These are phyloP conservation scores for Rhinolophus ferrumequinum DNA, from an alignment of 2,113 vertebrate species.

Conservation along the genomic window DNA sequence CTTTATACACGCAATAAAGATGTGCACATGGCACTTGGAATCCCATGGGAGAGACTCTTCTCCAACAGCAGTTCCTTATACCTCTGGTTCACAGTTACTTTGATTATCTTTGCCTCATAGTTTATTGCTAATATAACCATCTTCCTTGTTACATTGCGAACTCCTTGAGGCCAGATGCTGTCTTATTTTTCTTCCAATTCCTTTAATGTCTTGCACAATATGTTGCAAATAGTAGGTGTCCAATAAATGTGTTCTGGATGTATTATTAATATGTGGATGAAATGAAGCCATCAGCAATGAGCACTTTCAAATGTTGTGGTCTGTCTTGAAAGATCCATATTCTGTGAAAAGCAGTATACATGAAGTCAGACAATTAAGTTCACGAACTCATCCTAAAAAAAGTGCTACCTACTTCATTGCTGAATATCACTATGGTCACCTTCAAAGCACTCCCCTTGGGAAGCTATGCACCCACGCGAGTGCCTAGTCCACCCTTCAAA, in stretches of 20 bases:
- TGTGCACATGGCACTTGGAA: background rate
- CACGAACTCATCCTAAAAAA: no score
- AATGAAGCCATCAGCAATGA: background rate
- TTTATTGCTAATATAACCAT: conserved; percentile 5
- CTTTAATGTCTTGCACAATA: background rate
- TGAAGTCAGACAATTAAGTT: no score
- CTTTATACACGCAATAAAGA: background rate
- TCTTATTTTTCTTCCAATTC: background rate
- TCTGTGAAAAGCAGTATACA: background rate
- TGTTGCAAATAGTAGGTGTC: background rate
- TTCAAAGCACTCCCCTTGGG: no score
- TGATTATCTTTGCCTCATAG: background rate
- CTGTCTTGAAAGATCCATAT: background rate
- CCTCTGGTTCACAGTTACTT: background rate
- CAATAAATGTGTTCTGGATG: background rate
- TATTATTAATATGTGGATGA: background rate
- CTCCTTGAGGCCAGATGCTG: background rate
- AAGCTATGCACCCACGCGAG: no score
- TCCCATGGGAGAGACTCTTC: background rate
- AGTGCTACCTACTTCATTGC: no score
- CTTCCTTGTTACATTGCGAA: background rate
- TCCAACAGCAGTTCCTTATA: background rate
- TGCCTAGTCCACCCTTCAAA: no score
- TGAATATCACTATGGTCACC: no score
- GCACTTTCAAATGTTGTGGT: background rate